A percentile compares a stretch with the other conserved stretches of the same genome.
These are phyloP conservation scores for Mirza zaza DNA, from an alignment of 2,113 vertebrate species.

Conservation along the genomic window DNA sequence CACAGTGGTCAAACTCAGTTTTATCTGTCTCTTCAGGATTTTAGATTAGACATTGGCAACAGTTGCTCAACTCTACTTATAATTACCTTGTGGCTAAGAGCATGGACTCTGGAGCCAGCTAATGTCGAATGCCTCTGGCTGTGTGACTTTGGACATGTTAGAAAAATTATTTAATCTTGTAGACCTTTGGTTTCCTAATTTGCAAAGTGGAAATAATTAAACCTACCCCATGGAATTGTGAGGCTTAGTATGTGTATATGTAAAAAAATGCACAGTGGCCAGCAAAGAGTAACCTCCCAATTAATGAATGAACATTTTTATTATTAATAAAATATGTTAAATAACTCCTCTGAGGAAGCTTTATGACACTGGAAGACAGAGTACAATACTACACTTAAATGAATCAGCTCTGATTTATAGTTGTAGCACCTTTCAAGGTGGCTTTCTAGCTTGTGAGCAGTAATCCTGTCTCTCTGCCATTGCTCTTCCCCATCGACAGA, in stretches of 20 bases:
- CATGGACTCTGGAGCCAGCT: neutral
- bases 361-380: neutral
- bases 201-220: conserved; percentile 22
- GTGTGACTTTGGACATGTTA: neutral
- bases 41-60: neutral
- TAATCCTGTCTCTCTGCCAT: neutral
- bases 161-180: neutral
- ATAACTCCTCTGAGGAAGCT: neutral
- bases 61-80: neutral
- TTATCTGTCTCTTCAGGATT: neutral
- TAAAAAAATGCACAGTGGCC: neutral
- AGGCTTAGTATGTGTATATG: neutral
- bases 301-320: neutral
- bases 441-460: neutral
- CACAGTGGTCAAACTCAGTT: neutral
- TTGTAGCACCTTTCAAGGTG: neutral
- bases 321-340: neutral
- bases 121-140: neutral
- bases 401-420: neutral
- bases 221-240: neutral
- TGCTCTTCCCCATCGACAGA: neutral
- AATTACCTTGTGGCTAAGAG: neutral
- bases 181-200: neutral
- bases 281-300: neutral
- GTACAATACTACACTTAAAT: neutral